A percentile compares a stretch with the other conserved stretches of the same genome.
Evolutionary conservation across 1,140 invertebrate genomes (phyloP).

Genomic region (Sminthurides bifidus): DNA sequence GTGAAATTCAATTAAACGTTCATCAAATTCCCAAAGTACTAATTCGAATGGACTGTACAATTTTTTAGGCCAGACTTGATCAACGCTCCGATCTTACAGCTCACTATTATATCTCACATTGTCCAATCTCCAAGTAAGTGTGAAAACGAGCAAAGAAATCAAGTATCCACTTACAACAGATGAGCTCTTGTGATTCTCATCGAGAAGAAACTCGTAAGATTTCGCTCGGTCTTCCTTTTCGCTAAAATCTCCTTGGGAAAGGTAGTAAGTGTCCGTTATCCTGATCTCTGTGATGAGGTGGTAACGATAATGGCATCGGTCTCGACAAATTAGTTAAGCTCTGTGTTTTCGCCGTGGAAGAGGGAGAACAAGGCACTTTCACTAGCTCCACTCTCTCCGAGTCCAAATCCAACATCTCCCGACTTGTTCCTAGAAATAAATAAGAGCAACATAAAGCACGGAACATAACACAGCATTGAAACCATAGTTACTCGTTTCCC

Average conservation of each 20-base stretch:
- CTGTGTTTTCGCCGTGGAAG: constrained; percentile 21
- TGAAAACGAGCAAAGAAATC: background rate
- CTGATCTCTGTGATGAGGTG: constrained; percentile 6
- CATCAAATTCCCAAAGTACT: background rate
- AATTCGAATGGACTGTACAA: background rate
- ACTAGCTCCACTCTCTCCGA: constrained; percentile 19
- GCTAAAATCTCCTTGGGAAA: constrained; percentile 8
- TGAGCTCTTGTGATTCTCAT: constrained; percentile 27
- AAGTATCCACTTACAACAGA: constrained; percentile 22
- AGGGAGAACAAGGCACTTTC: constrained; percentile 18
- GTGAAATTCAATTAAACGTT: constrained; percentile 29
- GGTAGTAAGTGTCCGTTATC: background rate
- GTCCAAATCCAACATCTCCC: constrained; percentile 29
- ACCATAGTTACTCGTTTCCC: no score
- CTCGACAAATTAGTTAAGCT: constrained; percentile 29
- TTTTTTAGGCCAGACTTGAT: background rate
- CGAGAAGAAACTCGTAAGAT: constrained; percentile 30
- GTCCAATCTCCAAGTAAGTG: background rate
- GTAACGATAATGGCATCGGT: constrained; percentile 19
- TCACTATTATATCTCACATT: background rate
- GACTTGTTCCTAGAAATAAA: constrained; percentile 24
- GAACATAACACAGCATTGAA: background rate
- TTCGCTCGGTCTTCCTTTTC: constrained; percentile 30
- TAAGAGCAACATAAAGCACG: constrained; percentile 13
- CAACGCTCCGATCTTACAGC: background rate